Evolutionary conservation across 2,888 invertebrate genomes (phyloP).

Genomic region (Diarsia brunnea): DNA sequence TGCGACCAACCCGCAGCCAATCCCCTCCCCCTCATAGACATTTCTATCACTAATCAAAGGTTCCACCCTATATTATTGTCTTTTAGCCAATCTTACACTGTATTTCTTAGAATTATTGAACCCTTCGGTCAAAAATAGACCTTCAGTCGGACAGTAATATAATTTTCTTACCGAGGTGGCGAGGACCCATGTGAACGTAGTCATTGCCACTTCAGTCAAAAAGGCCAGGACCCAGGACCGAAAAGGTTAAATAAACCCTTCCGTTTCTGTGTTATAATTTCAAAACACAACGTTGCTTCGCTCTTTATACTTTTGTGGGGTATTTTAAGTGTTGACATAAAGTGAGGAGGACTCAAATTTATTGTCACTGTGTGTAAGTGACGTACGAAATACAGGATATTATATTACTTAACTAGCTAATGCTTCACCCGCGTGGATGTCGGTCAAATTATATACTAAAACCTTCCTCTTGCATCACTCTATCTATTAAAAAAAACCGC

Average conservation of each 20-base stretch:
- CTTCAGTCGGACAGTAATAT: not conserved
- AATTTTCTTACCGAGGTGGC: conserved; percentile 43
- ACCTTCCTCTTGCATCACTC: no score
- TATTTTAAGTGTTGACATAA: conserved; percentile 16
- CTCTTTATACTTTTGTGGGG: conserved; percentile 16
- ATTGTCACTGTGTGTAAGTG: not conserved
- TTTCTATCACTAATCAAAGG: no score
- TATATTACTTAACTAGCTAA: no score
- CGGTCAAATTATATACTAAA: no score
- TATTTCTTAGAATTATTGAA: not conserved
- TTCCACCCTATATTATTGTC: no score
- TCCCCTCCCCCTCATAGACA: no score
- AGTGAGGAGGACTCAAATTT: conserved; percentile 20
- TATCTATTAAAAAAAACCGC: no score
- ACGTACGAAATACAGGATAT: not conserved
- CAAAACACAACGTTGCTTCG: conserved; percentile 40
- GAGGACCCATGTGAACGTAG: conserved; percentile 40
- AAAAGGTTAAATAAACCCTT: conserved; percentile 49
- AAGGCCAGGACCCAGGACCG: conserved; percentile 30
- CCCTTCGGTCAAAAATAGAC: not conserved
- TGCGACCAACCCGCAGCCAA: no score
- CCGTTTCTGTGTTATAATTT: conserved; percentile 47
- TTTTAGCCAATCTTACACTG: not conserved
- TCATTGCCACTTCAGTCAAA: conserved; percentile 24
- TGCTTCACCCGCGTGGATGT: no score